Evolutionary conservation across 2,113 vertebrate species (phyloP).

Genomic region (Camelus dromedarius): DNA sequence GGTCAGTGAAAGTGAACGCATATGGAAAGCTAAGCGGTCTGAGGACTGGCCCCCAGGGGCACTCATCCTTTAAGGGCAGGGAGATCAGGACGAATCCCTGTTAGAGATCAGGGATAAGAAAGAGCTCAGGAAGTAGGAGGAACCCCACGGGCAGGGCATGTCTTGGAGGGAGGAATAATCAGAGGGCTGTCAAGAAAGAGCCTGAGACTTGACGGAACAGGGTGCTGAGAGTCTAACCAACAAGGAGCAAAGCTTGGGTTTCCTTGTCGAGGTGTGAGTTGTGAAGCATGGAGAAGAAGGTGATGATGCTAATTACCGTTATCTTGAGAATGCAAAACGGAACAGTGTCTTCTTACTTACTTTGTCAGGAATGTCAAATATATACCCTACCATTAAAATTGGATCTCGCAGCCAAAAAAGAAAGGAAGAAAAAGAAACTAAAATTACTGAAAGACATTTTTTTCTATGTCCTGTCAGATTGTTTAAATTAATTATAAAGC

Average conservation of each 20-base stretch:
- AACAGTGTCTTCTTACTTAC: constrained; percentile 74
- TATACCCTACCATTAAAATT: constrained; percentile 82
- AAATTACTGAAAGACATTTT: constrained; percentile 77
- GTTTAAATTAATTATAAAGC: constrained; percentile 73
- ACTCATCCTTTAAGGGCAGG: neutral
- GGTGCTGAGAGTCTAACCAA: neutral
- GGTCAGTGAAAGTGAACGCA: neutral
- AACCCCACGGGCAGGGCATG: neutral
- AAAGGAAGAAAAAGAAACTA: constrained; percentile 77
- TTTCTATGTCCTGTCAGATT: constrained; percentile 63
- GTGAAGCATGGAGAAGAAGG: constrained; percentile 25
- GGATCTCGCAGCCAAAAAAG: constrained; percentile 75
- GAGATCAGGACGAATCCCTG: neutral
- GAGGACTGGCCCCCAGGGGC: neutral
- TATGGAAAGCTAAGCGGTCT: neutral
- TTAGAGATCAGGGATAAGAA: neutral
- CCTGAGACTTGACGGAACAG: neutral
- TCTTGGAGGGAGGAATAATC: neutral
- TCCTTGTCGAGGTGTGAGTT: neutral
- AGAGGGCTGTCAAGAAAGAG: neutral
- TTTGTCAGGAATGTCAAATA: constrained; percentile 81
- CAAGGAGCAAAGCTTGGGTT: neutral
- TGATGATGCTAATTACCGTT: constrained; percentile 69
- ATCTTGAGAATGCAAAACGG: constrained; percentile 66
- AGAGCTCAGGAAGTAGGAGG: neutral